These are phyloP conservation scores for Cacatua alba DNA, from an alignment of 2,113 vertebrate genomes.

Conservation along the genomic window DNA sequence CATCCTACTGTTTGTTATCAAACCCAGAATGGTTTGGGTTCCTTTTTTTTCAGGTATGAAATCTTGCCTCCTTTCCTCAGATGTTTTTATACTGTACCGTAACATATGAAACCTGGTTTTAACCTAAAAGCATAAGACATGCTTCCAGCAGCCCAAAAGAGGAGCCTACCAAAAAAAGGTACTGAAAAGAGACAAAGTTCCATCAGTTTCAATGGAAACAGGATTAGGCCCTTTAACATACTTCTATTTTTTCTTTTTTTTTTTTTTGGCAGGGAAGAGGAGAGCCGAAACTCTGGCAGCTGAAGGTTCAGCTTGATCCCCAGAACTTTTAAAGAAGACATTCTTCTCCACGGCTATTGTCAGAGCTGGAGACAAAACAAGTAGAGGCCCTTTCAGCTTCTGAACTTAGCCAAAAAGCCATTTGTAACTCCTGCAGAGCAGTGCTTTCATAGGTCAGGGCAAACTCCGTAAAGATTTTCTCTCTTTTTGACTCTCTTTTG, in stretches of 20 bases:
- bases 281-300: neutral
- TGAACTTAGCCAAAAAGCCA: constrained; percentile 68
- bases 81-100: neutral
- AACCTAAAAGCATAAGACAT: neutral
- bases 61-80: neutral
- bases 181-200: neutral
- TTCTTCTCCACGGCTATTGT: constrained; percentile 65
- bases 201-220: neutral
- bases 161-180: neutral
- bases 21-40: neutral
- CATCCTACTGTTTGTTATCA: neutral
- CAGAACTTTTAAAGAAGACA: constrained; percentile 67
- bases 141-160: neutral
- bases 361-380: constrained; percentile 58
- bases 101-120: neutral
- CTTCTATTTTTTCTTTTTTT: neutral
- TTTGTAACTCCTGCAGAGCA: constrained; percentile 57
- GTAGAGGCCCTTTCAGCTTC: constrained; percentile 58
- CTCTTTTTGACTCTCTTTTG: constrained; percentile 7
- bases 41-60: neutral
- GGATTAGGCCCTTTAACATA: constrained; percentile 12
- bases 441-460: constrained; percentile 60
- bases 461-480: constrained; percentile 49
- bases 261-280: neutral
- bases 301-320: constrained; percentile 63